Evolutionary conservation across 2,888 invertebrate genomes (phyloP), one percentile per base, ranked within the genome.

Genomic region (Uloborus plumipes): DNA sequence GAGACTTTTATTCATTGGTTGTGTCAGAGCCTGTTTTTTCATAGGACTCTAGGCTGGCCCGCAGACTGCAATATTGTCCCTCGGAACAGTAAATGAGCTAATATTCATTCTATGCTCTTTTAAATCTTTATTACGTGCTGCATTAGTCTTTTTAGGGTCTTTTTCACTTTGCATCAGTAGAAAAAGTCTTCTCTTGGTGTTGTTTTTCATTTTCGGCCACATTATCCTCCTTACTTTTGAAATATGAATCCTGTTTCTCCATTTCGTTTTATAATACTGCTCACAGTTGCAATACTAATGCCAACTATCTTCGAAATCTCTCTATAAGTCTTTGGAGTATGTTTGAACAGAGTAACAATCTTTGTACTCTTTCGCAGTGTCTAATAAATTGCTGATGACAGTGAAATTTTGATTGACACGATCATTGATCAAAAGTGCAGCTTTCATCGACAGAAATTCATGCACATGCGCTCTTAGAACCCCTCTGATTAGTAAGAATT

Each of bases 231-330:
- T 13, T 16, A 26, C 31, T 26, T 62, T 26, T 20, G 65, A 65
- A 49, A 47, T 7, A 65, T 13, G 13, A 49, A 65, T 65, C 47
- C 47, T 47, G 65, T 65, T 65, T 50, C 65, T 47, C n/a, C 3
- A 11, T 64, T 64, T 51, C 18, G 11, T 51, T 66, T 66, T 20
- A 49, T 66, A 20, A 66, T 51, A n/a, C n/a, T n/a, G n/a, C n/a
- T n/a, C n/a, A 66, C n/a, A 66, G 66, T 66, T 66, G 66, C 66
- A 18, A 66, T 50, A 66, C n/a, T 66, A 49, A 66, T 18, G 51
- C 66, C 66, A 66, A 66, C 66, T 51, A 49, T 51, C 51, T 49
- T 50, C 51, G n/a, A 49, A 66, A 49, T 66, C 47, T 4, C 66
- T 66, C 49, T n/a, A 13, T 7, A 49, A 18, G 66, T 49, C 51